Evolutionary conservation across 1,140 invertebrate species (phyloP).

Genomic region (Ephestia elutella): DNA sequence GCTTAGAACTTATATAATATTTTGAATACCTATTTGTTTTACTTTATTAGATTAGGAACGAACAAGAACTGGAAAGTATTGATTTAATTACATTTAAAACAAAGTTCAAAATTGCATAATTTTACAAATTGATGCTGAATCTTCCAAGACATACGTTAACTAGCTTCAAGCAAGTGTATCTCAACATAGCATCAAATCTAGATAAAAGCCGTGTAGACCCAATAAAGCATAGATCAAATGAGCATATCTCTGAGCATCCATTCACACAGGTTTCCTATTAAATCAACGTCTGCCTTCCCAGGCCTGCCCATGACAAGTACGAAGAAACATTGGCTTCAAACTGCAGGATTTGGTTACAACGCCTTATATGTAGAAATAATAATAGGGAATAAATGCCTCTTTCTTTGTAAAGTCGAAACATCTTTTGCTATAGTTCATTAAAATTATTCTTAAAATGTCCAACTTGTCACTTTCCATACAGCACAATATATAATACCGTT

Average conservation of each 20-base stretch:
- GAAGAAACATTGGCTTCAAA: slow-evolving; percentile 16
- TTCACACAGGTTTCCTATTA: slow-evolving; percentile 38
- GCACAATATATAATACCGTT: too few species aligned
- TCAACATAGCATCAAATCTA: neutral
- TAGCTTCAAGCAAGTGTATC: neutral
- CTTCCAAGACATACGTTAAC: neutral
- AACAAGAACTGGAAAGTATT: too few species aligned
- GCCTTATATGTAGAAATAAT: neutral
- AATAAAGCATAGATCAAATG: slow-evolving; percentile 34
- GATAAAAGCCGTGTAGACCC: slow-evolving; percentile 3
- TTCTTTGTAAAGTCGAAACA: neutral
- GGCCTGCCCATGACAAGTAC: slow-evolving; percentile 25
- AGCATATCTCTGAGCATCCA: slow-evolving; percentile 32
- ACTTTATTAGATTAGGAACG: too few species aligned
- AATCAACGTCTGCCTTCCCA: slow-evolving; percentile 45
- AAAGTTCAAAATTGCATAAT: neutral
- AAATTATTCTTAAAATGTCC: too few species aligned
- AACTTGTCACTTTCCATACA: too few species aligned
- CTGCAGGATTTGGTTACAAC: neutral
- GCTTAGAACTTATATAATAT: too few species aligned
- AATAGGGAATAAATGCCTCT: neutral
- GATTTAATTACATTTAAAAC: too few species aligned
- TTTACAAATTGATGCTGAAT: neutral
- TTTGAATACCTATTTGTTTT: too few species aligned
- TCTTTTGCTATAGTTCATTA: too few species aligned